These are phyloP conservation scores for Heliconius erato DNA, from an alignment of 2,888 invertebrate species.

Conservation along the genomic window DNA sequence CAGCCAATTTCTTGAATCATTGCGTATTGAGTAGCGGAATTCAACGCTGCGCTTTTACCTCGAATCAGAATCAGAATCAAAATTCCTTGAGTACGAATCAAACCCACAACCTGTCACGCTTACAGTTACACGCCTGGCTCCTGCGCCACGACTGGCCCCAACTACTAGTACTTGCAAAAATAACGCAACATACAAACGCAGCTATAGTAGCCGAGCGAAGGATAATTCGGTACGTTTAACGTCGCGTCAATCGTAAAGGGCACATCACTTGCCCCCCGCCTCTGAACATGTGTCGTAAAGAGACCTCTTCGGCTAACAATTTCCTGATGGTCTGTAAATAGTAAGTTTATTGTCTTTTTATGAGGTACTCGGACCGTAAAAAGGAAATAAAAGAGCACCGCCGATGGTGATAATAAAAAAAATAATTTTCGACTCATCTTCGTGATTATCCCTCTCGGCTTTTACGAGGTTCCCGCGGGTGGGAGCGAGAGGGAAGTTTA, in stretches of 20 bases:
- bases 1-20: too few relatives aligned
- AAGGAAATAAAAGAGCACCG: constrained; percentile 87
- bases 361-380: constrained; percentile 87
- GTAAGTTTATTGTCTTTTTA: constrained; percentile 87
- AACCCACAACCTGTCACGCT: too few relatives aligned
- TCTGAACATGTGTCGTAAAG: constrained; percentile 84
- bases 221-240: constrained; percentile 77
- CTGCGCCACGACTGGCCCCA: neutral
- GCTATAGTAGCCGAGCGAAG: constrained; percentile 70
- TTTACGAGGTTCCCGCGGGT: constrained; percentile 68
- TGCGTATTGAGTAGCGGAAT: too few relatives aligned
- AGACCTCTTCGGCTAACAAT: constrained; percentile 86
- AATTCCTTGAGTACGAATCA: too few relatives aligned
- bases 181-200: neutral
- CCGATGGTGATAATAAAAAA: constrained; percentile 87
- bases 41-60: too few relatives aligned
- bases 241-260: constrained; percentile 83
- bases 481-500: constrained; percentile 73
- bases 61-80: too few relatives aligned
- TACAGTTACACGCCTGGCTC: too few relatives aligned
- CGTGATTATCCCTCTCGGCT: constrained; percentile 81
- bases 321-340: constrained; percentile 87
- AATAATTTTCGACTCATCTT: constrained; percentile 86
- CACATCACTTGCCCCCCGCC: constrained; percentile 72
- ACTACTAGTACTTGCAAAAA: neutral